Base-by-base conservation (phyloP, 2,113 vertebrate species). In the Limnothrissa miodon region DNA sequence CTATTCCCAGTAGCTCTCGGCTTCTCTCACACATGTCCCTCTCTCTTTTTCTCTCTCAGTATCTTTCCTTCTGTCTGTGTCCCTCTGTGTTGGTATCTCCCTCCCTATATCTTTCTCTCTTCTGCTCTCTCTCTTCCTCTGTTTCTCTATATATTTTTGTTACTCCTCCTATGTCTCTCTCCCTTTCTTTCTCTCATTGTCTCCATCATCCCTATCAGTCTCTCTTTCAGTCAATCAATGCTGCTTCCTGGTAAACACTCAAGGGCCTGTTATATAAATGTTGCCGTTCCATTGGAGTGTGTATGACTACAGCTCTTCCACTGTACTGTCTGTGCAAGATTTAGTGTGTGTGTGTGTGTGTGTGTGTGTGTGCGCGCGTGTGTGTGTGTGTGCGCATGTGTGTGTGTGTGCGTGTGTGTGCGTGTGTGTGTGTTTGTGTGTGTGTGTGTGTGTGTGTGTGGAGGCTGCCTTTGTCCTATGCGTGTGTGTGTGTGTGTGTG, bases 261-360 rank as follows among this genome's bases (percentile, higher is more conserved):
- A 1, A 10, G 89, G 86, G 90, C 48, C 53, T 59, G 46, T 88
- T 91, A 88, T 92, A 88, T 89, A 93, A 93, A 93, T 93, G 89
- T 91, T 93, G 90, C 87, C 86, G 87, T 74, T 74, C 66, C 29
- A 13, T 33, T 74, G 66, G 66, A 74, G 66, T 74, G 25, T 74
- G 29, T 74, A 74, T 74, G 66, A 36, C 66, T 74, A 74, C 66
- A 74, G 33, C 29, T 39, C 25, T 74, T 74, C 13, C 29, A 15
- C 66, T 74, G 66, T 33, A 33, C 25, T 74, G 66, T 74, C 10
- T 74, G 62, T 2, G 62, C 33, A 29, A 13, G 66, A 36, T 29
- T 36, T 29, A 17, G 29, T 15, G 29, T 33, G 7, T 13, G 11
- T 74, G 29, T 74, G 66, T 74, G 66, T 33, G 10, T 74, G 66